Base-by-base conservation (phyloP, 2,113 vertebrate species). In the Oryzias celebensis region DNA sequence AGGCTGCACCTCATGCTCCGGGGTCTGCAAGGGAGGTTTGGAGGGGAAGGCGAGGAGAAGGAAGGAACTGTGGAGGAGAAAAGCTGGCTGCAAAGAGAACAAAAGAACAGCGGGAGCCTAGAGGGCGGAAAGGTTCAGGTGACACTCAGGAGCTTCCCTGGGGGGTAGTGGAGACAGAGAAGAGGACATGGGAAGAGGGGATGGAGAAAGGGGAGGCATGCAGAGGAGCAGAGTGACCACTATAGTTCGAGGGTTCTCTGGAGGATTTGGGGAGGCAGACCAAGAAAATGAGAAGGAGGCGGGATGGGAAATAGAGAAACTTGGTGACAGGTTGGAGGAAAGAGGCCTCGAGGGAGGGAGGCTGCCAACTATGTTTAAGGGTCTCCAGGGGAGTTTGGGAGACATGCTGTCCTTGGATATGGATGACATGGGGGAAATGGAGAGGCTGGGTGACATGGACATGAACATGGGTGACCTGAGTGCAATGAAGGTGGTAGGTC, bases 341-440 rank as follows among this genome's bases (percentile, higher is more conserved):
- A 72, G 78, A 58, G 73, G 65, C 15, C 41, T 87, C 1, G 84
- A 87, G 51, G 86, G 78, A 45, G 81, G 80, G 56, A 75, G 83
- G 64, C 77, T 90, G 12, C 85, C 86, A 1, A 72, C 71, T 48
- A 87, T 92, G 81, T 83, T 92, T 31, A 87, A 89, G 55, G 83
- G 87, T 36, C 79, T 90, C 36, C 77, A 80, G 0, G 85, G 84
- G 7, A 64, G 81, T 88, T 91, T 96, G 89, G 94, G 93, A 75
- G 94, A 94, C 88, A 90, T 96, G 93, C 93, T 97, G 91, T 92
- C 95, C 75, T 89, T 96, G 91, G 94, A 95, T 87, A 88, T 94
- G 91, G 83, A 88, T 23, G 83, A 87, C 0, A 83, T 90, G 56
- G 87, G 74, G 18, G 86, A 87, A 2, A 85, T 87, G 60, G 85